Evolutionary conservation across 1,140 invertebrate species (phyloP), one percentile per base, ranked within the genome.

Genomic region (Magallana angulata): DNA sequence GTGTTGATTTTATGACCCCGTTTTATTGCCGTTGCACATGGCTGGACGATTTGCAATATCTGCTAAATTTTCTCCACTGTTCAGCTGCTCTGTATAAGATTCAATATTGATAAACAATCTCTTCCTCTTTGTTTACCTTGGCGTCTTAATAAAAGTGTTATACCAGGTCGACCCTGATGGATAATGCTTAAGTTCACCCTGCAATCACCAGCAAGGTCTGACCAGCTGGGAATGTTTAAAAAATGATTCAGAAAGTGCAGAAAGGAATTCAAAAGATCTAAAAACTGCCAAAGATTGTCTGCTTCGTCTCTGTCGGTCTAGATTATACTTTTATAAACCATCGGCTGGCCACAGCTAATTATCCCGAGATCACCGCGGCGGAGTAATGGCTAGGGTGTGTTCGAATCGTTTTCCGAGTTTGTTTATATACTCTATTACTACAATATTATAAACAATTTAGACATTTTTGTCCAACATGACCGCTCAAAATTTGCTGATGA

Each of bases 81-180:
- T 76, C 68, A 76, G 68, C 68, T 76, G 68, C 36, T 76, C 68
- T 24, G 36, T 48, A 76, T 76, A 76, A 30, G 24, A 76, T 30
- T 76, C 68, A 76, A 76, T 76, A 76, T 76, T 76, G 68, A 76
- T 76, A 76, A 76, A 76, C 24, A 76, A 4, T 76, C 24, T 12
- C 8, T 9, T 76, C 68, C 11, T 76, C 24, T 76, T 11, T 76
- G 68, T 76, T 76, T 76, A 76, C 68, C 14, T 76, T 30, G 36
- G 68, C 68, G 24, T 76, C 68, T 76, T 76, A 76, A 76, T 76
- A 76, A 76, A 76, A 68, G 14, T 8, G 24, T 76, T 76, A 76
- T 30, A 24, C 68, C 68, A 24, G 68, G 68, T 36, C 68, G 36
- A 12, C 24, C 24, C 36, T 30, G 24, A 30, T 36, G 36, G 24